Percentiles rank a stretch among this genome's conserved stretches.
These are phyloP conservation scores for Zaprionus taronus DNA, from an alignment of 1,140 invertebrate genomes.

Conservation along the genomic window DNA sequence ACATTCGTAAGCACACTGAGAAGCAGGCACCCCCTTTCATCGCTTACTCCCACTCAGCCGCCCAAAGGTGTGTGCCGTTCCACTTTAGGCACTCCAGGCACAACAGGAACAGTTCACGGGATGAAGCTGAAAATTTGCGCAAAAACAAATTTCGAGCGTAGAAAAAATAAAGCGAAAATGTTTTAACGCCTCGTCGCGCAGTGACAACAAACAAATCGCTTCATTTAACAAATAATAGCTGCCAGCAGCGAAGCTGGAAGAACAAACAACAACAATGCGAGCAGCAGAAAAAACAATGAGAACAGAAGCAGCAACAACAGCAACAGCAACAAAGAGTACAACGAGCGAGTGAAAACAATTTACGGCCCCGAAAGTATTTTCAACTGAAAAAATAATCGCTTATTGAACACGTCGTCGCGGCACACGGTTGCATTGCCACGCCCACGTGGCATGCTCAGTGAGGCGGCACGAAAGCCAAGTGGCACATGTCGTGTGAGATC, in stretches of 20 bases:
- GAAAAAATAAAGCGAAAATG: slow-evolving; percentile 83
- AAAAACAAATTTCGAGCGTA: slow-evolving; percentile 76
- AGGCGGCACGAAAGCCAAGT: slow-evolving; percentile 47
- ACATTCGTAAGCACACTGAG: slow-evolving; percentile 54
- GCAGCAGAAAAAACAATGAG: slow-evolving; percentile 17
- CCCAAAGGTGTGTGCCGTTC: slow-evolving; percentile 51
- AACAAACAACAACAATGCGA: slow-evolving; percentile 49
- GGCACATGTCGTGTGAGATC: slow-evolving; percentile 53
- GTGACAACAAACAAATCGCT: slow-evolving; percentile 82
- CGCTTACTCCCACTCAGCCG: neutral
- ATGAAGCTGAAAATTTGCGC: slow-evolving; percentile 16
- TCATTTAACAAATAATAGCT: slow-evolving; percentile 83
- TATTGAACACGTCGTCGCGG: slow-evolving; percentile 68
- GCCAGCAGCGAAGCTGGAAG: slow-evolving; percentile 58
- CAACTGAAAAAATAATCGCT: slow-evolving; percentile 82
- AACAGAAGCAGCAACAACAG: slow-evolving; percentile 35
- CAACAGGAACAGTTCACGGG: neutral
- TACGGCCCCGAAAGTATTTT: slow-evolving; percentile 54
- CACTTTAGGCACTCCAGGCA: slow-evolving; percentile 44
- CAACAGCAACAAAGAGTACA: slow-evolving; percentile 29
- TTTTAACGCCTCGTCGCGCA: slow-evolving; percentile 78
- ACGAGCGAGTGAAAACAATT: slow-evolving; percentile 66
- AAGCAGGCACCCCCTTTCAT: slow-evolving; percentile 30
- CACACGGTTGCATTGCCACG: slow-evolving; percentile 35
- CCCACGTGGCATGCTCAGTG: slow-evolving; percentile 25